Evolutionary conservation across 2,888 invertebrate genomes (phyloP).

Genomic region (Brachylomia viminalis): DNA sequence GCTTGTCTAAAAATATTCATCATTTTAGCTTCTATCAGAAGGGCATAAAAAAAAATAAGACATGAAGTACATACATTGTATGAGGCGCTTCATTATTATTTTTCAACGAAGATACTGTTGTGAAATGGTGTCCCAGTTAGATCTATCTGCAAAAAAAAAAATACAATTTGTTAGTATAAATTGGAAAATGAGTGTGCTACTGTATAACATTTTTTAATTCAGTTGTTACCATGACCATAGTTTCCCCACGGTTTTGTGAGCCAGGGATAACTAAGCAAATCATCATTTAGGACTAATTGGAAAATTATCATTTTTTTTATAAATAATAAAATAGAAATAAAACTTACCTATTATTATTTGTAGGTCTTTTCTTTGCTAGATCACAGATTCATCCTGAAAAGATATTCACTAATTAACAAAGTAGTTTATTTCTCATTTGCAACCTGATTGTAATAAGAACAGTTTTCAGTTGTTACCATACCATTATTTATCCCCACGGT

Average conservation of each 20-base stretch:
- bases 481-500: conserved; percentile 80
- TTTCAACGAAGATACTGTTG: not conserved
- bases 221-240: conserved; percentile 68
- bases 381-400: conserved; percentile 22
- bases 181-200: not conserved
- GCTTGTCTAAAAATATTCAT: conserved; percentile 80
- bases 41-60: no score
- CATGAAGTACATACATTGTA: conserved; percentile 5
- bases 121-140: not conserved
- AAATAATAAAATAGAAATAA: no score
- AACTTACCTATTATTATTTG: conserved; percentile 26
- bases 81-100: not conserved
- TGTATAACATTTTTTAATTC: not conserved
- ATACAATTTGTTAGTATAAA: not conserved
- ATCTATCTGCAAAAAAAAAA: conserved; percentile 2
- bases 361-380: not conserved
- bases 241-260: conserved; percentile 79
- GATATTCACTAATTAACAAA: not conserved
- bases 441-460: not conserved
- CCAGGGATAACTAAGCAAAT: conserved; percentile 81
- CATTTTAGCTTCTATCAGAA: conserved; percentile 51
- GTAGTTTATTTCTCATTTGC: not conserved
- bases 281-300: conserved; percentile 66
- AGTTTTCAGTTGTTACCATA: conserved; percentile 78
- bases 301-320: not conserved